Conservation (phyloP, 1,140 invertebrate genomes). For the Augochlora pura region DNA sequence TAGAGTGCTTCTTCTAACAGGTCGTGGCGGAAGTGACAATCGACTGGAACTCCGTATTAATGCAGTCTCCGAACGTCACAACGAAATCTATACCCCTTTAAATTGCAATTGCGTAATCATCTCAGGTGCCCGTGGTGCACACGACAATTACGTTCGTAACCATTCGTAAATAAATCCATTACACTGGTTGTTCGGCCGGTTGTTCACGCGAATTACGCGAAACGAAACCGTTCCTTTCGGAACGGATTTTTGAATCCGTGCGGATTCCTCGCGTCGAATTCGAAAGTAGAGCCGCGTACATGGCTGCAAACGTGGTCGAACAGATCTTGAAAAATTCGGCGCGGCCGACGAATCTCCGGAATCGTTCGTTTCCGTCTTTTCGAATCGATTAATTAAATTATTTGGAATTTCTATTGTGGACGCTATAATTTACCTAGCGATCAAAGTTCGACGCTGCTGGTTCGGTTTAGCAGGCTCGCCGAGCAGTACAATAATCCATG, state of each 20-base stretch:
- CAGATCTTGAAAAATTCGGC: too few relatives aligned
- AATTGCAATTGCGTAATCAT: constrained; percentile 59
- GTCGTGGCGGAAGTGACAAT: constrained; percentile 50
- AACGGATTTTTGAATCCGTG: too few relatives aligned
- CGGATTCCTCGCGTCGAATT: neutral
- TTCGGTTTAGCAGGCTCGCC: neutral
- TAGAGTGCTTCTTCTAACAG: constrained; percentile 29
- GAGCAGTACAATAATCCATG: neutral
- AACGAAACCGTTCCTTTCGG: neutral
- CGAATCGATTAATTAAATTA: too few relatives aligned
- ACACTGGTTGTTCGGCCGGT: neutral
- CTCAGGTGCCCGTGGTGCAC: constrained; percentile 46
- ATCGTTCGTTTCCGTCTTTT: too few relatives aligned
- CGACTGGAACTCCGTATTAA: constrained; percentile 50
- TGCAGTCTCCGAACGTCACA: constrained; percentile 40
- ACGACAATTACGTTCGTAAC: constrained; percentile 22
- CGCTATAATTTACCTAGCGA: too few relatives aligned
- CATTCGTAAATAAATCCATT: constrained; percentile 45
- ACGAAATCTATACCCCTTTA: constrained; percentile 36
- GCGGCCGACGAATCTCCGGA: too few relatives aligned
- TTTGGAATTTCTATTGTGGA: too few relatives aligned
- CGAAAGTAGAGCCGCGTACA: too few relatives aligned
- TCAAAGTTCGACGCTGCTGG: too few relatives aligned
- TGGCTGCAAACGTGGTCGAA: too few relatives aligned
- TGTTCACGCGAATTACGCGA: neutral